Conservation (phyloP, 2,797 vertebrate genomes). For the Lepus oiostolus region DNA sequence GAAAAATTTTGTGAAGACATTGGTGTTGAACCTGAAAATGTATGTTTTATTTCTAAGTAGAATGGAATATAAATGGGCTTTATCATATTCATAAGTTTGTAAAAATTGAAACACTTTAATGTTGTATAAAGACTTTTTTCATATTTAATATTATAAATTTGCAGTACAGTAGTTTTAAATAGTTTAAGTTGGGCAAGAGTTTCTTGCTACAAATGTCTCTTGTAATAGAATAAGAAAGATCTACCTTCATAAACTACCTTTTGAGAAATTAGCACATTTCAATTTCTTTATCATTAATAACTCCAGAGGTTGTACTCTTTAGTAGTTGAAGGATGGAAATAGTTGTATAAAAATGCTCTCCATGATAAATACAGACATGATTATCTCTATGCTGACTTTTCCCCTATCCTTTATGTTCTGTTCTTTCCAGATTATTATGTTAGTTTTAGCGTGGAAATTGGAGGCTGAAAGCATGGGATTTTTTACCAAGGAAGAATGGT, state of each 20-base stretch:
- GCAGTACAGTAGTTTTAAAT: constrained; percentile 60
- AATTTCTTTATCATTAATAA: constrained; percentile 71
- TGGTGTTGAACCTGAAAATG: constrained; percentile 95
- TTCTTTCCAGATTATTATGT: constrained; percentile 95
- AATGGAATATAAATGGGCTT: constrained; percentile 63
- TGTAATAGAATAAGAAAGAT: constrained; percentile 47
- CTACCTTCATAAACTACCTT: constrained; percentile 57
- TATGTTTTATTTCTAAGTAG: constrained; percentile 86
- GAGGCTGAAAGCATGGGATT: constrained; percentile 98
- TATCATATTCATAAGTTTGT: constrained; percentile 68
- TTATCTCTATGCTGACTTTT: constrained; percentile 78
- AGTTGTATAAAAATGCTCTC: constrained; percentile 77
- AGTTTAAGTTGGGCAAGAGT: constrained; percentile 43
- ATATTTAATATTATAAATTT: constrained; percentile 63
- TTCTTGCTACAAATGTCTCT: constrained; percentile 62
- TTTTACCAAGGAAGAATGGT: constrained; percentile 99
- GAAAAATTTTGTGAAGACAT: constrained; percentile 97
- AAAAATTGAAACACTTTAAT: constrained; percentile 55
- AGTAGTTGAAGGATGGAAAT: constrained; percentile 67
- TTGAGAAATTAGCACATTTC: constrained; percentile 66
- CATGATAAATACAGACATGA: constrained; percentile 68
- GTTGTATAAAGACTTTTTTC: constrained; percentile 55
- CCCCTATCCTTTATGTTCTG: constrained; percentile 83
- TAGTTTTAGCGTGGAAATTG: constrained; percentile 98
- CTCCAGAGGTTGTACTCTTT: constrained; percentile 55